A percentile compares a stretch with the other conserved stretches of the same genome.
Conservation (phyloP, 2,888 invertebrate species). For the Cheilosia vulpina region DNA sequence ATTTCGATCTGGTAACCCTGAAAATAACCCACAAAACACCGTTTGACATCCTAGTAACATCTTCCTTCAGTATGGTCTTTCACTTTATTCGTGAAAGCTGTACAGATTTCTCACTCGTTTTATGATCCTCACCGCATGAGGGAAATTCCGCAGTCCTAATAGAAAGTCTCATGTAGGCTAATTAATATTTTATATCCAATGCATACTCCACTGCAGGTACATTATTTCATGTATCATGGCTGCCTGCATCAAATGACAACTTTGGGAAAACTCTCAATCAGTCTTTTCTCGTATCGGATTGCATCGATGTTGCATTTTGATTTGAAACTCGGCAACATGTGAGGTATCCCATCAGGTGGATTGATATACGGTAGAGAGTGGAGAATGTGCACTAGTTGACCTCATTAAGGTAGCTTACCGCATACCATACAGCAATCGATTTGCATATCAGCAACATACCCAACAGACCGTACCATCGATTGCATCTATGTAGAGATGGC, state of each 20-base stretch:
- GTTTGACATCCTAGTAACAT: background rate
- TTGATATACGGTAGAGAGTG: conserved; percentile 43
- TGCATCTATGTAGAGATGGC: conserved; percentile 18
- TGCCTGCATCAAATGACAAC: conserved; percentile 50
- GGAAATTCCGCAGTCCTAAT: conserved; percentile 13
- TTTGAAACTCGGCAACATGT: conserved; percentile 31
- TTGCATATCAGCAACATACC: conserved; percentile 40
- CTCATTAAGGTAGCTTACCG: conserved; percentile 64
- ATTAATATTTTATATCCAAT: conserved; percentile 62
- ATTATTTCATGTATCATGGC: conserved; percentile 20
- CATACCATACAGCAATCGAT: conserved; percentile 55
- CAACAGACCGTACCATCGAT: conserved; percentile 49
- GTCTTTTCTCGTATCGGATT: conserved; percentile 32
- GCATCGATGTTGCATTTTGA: conserved; percentile 38
- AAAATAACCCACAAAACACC: no score
- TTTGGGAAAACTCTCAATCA: conserved; percentile 53
- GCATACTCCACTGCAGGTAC: conserved; percentile 23
- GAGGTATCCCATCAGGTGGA: conserved; percentile 25
- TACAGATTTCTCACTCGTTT: conserved; percentile 51
- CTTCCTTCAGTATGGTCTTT: background rate
- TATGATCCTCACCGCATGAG: conserved; percentile 20
- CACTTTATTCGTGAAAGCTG: conserved; percentile 48
- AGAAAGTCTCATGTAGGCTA: conserved; percentile 50
- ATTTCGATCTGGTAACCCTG: no score
- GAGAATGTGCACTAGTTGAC: conserved; percentile 54